Percentiles rank a stretch among this genome's conserved stretches.
Conservation (phyloP, 2,888 invertebrate genomes). For the Acleris holmiana region DNA sequence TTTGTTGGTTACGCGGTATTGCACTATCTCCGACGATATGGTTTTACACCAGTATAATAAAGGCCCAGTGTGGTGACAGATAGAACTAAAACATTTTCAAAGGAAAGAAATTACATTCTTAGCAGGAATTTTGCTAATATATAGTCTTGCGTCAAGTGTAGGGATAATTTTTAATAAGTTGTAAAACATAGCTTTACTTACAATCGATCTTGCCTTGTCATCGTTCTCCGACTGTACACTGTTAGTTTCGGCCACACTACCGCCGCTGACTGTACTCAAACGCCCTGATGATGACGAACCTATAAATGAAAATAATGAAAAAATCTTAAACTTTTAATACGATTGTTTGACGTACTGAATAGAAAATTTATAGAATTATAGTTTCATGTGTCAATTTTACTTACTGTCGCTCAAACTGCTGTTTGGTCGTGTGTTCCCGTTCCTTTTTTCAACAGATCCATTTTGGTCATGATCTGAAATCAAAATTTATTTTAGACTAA, state of each 20-base stretch:
- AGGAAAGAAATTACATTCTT: no score
- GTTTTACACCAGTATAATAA: no score
- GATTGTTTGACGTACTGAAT: no score
- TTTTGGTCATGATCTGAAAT: constrained; percentile 67
- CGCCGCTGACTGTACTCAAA: constrained; percentile 92
- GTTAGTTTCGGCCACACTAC: constrained; percentile 91
- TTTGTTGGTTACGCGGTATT: no score
- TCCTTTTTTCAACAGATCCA: constrained; percentile 74
- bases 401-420: constrained; percentile 80
- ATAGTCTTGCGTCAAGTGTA: no score
- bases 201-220: constrained; percentile 85
- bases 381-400: constrained; percentile 41
- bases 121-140: no score
- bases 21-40: no score
- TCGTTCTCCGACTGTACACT: constrained; percentile 94
- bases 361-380: no score
- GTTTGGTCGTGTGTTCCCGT: constrained; percentile 75
- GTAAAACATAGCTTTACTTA: constrained; percentile 52
- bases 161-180: no score
- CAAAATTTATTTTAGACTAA: constrained; percentile 9
- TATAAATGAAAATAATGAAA: constrained; percentile 47
- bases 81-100: no score
- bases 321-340: no score
- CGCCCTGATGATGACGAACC: constrained; percentile 93
- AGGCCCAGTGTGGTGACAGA: no score